Base-by-base conservation (phyloP, 2,113 vertebrate species). In the Mesoclemmys tuberculata region DNA sequence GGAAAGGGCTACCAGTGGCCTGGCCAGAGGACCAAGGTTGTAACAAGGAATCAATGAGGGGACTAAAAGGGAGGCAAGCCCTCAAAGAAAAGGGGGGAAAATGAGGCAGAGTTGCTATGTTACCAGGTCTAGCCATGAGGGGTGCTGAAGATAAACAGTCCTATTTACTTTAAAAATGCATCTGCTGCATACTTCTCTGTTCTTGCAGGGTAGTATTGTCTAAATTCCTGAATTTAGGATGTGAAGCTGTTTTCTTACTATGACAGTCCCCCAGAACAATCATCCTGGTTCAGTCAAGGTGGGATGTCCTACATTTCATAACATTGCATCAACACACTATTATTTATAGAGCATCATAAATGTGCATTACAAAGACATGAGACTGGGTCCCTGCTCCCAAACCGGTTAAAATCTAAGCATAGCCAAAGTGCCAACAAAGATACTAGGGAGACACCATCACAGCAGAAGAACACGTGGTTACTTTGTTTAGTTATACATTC, bases 371-470 rank as follows among this genome's bases (percentile, higher is more conserved):
- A 31, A 87, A 61, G 8, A 64, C 41, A 68, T 52, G n/a, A 38
- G 21, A 38, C 19, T 19, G 38, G 64, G 80, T 5, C 71, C 8
- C 35, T 2, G 10, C 84, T 46, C 55, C 38, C 56, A 2, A 41
- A 41, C 55, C 35, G 11, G 0, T 1, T 35, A 4, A 5, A 8
- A 31, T 0, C 48, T 61, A 89, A 89, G 44, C 11, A 5, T 11
- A 0, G 51, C 2, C 26, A 48, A n/a, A 29, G 75, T 82, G 29
- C 87, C 52, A n/a, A 52, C 22, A 52, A 82, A 83, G 51, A 48
- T 13, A 54, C 49, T 68, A 85, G 24, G 75, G 87, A 9, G 35
- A 68, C 61, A 64, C 61, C 31, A 68, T 68, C 64, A 10, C 35
- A 61, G n/a, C 46, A 27, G 38, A 54, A 79, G 11, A 89, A 26